Conservation (phyloP, 1,140 invertebrate species). For the Nymphalis io region DNA sequence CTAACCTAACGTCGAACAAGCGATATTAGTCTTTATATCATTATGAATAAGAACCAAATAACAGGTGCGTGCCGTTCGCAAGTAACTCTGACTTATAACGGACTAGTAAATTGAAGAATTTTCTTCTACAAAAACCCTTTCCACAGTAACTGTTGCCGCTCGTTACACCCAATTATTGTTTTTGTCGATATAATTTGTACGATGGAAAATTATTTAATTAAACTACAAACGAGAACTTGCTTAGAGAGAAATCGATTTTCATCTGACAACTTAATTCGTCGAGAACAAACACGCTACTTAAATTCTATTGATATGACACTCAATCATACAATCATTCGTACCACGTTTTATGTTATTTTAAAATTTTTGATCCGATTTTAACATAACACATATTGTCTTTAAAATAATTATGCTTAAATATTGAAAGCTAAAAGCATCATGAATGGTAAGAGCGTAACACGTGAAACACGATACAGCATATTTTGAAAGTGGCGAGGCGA, state of each 20-base stretch:
- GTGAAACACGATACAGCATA: slow-evolving; percentile 12
- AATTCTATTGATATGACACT: background rate
- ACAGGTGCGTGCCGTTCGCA: background rate
- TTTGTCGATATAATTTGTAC: slow-evolving; percentile 12
- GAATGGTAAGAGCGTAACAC: slow-evolving; percentile 11
- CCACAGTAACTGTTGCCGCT: background rate
- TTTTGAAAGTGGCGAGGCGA: slow-evolving; percentile 18
- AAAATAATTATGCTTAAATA: too few species aligned
- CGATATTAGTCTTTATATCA: background rate
- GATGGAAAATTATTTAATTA: slow-evolving; percentile 20
- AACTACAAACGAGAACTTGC: background rate
- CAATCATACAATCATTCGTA: background rate
- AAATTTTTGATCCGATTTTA: too few species aligned
- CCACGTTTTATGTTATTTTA: too few species aligned
- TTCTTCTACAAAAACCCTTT: slow-evolving; percentile 9
- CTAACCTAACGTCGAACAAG: background rate
- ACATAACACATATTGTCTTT: too few species aligned
- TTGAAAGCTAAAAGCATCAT: too few species aligned
- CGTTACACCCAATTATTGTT: slow-evolving; percentile 11
- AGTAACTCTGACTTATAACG: background rate
- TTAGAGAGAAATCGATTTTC: slow-evolving; percentile 34
- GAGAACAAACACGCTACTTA: slow-evolving; percentile 41
- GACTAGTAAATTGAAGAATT: slow-evolving; percentile 15
- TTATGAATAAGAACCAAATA: background rate
- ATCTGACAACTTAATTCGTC: slow-evolving; percentile 20